Conservation (phyloP, 2,797 vertebrate species). For the Petrocephalus sullivani region DNA sequence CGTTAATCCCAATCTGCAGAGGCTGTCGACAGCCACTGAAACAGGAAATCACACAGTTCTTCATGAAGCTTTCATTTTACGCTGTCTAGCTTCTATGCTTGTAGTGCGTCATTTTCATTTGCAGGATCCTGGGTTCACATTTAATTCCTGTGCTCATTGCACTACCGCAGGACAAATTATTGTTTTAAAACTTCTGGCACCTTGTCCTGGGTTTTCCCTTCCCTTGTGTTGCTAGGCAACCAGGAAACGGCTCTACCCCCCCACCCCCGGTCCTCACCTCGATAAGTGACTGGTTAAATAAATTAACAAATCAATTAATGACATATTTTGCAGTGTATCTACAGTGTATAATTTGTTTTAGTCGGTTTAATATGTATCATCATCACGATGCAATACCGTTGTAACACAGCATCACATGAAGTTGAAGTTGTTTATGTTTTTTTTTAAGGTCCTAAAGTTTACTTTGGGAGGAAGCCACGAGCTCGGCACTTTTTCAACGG, state of each 20-base stretch:
- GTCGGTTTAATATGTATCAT: background rate
- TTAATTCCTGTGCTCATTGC: background rate
- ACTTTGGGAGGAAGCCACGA: background rate
- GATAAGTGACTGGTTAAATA: background rate
- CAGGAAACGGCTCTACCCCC: background rate
- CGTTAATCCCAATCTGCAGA: background rate
- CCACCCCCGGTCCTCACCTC: background rate
- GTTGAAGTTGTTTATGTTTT: background rate
- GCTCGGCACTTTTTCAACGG: background rate
- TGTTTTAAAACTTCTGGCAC: background rate
- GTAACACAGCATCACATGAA: background rate
- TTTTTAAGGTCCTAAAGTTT: background rate
- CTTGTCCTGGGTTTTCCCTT: background rate
- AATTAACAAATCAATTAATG: background rate
- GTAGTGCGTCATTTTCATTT: background rate
- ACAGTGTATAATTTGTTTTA: background rate
- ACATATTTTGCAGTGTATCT: background rate
- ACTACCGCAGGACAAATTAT: background rate
- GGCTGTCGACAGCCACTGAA: background rate
- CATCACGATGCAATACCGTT: background rate
- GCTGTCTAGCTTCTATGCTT: background rate
- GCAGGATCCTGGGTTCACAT: background rate
- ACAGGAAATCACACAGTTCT: background rate
- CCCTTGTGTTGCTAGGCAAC: background rate
- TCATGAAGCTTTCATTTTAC: background rate